A percentile compares a stretch with the other conserved stretches of the same genome.
These are phyloP conservation scores for Petroica traversi DNA, from an alignment of 2,113 vertebrate species.

Conservation along the genomic window DNA sequence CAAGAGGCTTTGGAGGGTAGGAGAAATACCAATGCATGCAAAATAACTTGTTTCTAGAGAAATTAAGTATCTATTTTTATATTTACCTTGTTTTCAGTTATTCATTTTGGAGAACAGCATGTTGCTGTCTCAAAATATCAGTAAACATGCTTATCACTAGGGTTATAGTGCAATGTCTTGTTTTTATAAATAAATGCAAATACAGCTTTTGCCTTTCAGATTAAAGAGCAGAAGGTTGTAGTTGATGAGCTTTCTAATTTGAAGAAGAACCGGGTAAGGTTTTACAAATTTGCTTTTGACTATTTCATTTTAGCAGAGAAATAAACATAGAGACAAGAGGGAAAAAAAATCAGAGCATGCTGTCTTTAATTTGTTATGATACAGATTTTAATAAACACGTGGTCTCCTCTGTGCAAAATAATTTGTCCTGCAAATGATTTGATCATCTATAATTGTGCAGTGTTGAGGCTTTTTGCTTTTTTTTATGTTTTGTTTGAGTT, in stretches of 20 bases:
- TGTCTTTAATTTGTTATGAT: neutral
- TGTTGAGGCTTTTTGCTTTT: neutral
- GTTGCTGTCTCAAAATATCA: neutral
- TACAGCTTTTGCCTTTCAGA: slow-evolving; percentile 69
- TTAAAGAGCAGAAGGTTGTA: slow-evolving; percentile 90
- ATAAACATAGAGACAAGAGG: neutral
- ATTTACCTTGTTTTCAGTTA: neutral
- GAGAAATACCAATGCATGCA: neutral
- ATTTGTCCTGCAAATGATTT: neutral
- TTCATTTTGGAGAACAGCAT: neutral
- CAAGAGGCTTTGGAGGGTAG: neutral
- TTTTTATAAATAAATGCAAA: neutral
- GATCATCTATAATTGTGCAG: neutral
- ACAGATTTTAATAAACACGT: neutral
- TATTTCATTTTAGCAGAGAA: neutral
- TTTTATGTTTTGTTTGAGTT: neutral
- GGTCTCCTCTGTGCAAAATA: neutral
- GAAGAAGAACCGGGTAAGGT: slow-evolving; percentile 89
- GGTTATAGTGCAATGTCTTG: neutral
- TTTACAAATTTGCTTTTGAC: neutral
- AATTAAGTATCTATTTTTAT: neutral
- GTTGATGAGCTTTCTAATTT: slow-evolving; percentile 93
- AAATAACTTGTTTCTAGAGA: neutral
- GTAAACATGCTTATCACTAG: neutral
- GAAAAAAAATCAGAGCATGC: neutral